Percentiles rank a stretch among this genome's conserved stretches.
These are phyloP conservation scores for Trissolcus brochymenae DNA, from an alignment of 2,888 invertebrate species.

Conservation along the genomic window DNA sequence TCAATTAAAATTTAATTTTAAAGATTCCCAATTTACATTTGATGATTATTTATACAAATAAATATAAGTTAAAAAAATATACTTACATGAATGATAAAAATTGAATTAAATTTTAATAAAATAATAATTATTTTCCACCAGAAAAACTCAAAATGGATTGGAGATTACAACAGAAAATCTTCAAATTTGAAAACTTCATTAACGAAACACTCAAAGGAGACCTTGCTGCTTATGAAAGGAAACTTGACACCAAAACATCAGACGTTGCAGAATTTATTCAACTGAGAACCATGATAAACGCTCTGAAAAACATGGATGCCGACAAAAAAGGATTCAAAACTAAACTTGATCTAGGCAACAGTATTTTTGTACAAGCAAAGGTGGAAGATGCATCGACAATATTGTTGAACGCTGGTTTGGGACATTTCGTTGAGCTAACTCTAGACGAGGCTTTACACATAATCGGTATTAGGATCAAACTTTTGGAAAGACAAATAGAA, in stretches of 20 bases:
- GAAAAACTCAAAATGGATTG: slow-evolving; percentile 10
- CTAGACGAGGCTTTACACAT: slow-evolving; percentile 84
- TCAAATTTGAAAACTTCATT: slow-evolving; percentile 83
- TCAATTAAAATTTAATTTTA: no score
- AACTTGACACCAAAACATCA: slow-evolving; percentile 80
- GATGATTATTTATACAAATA: not conserved
- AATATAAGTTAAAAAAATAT: no score
- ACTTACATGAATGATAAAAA: not conserved
- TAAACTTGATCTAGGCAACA: slow-evolving; percentile 88
- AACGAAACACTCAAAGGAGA: slow-evolving; percentile 87
- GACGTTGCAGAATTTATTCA: slow-evolving; percentile 86
- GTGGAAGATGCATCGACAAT: slow-evolving; percentile 83
- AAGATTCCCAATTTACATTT: no score
- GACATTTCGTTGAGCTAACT: slow-evolving; percentile 85
- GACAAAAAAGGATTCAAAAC: slow-evolving; percentile 81
- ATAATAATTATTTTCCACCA: not conserved
- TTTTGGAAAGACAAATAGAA: slow-evolving; percentile 81
- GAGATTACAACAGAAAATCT: slow-evolving; percentile 63
- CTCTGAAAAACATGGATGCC: slow-evolving; percentile 79
- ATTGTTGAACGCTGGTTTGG: slow-evolving; percentile 85
- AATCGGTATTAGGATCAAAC: slow-evolving; percentile 82
- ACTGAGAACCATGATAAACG: slow-evolving; percentile 83
- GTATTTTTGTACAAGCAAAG: slow-evolving; percentile 88
- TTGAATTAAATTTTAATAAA: not conserved
- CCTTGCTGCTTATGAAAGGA: slow-evolving; percentile 79